phyloP scores from a whole-genome alignment of 2,113 vertebrate species.

The Desmodus rotundus region DNA sequence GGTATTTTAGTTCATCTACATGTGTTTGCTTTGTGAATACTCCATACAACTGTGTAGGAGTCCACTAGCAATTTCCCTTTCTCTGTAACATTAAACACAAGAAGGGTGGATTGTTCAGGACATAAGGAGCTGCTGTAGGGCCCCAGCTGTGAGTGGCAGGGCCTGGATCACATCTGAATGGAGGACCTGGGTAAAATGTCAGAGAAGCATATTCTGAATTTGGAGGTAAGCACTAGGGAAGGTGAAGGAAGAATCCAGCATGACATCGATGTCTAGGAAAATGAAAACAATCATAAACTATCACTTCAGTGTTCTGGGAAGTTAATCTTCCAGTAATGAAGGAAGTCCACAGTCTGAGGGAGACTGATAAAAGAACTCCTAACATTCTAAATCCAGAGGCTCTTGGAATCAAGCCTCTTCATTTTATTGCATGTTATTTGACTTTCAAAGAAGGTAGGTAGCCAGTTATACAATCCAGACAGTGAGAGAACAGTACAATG shows the following conservation, averaged over 20 bases:
- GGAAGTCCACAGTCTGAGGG: neutral
- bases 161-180: neutral
- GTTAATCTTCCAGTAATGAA: neutral
- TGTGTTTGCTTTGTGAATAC: neutral
- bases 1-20: neutral
- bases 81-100: neutral
- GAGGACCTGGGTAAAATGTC: neutral
- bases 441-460: neutral
- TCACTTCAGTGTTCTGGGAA: neutral
- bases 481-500: neutral
- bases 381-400: neutral
- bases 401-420: neutral
- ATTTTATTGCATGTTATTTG: neutral
- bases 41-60: neutral
- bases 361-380: neutral
- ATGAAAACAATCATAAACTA: neutral
- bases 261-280: neutral
- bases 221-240: neutral
- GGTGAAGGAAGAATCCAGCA: neutral
- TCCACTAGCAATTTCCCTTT: neutral
- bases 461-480: neutral
- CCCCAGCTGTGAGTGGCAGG: neutral
- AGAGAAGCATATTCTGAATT: neutral
- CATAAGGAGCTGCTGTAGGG: neutral
- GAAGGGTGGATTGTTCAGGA: neutral